A percentile compares a stretch with the other conserved stretches of the same genome.
Evolutionary conservation across 2,888 invertebrate species (phyloP).

Genomic region (Callyntrura guangdongensis): DNA sequence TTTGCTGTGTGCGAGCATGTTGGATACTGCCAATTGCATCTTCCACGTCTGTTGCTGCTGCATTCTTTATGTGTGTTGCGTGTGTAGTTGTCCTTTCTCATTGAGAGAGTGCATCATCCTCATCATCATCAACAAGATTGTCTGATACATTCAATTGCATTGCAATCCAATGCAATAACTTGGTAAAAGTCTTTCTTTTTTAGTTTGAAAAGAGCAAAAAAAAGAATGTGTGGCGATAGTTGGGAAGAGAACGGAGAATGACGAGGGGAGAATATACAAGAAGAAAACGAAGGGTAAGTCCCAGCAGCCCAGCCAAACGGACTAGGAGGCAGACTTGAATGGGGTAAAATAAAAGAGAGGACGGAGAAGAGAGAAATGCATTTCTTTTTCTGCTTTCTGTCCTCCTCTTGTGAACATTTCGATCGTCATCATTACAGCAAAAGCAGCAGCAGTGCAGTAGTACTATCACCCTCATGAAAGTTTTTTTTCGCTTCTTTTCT

Average conservation of each 20-base stretch:
- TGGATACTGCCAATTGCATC: conserved; percentile 58
- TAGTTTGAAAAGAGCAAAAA: conserved; percentile 14
- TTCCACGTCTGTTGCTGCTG: conserved; percentile 26
- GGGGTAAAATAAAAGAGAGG: conserved; percentile 43
- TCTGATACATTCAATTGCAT: conserved; percentile 23
- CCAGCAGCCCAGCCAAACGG: background rate
- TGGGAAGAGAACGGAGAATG: conserved; percentile 16
- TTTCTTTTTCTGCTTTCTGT: conserved; percentile 55
- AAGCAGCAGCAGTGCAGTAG: conserved; percentile 61
- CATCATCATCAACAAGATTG: conserved; percentile 18
- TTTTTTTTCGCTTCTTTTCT: conserved; percentile 53
- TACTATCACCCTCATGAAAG: conserved; percentile 57
- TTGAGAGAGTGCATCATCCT: conserved; percentile 36
- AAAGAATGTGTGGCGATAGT: background rate
- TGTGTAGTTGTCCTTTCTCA: conserved; percentile 30
- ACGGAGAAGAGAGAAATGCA: conserved; percentile 36
- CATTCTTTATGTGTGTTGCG: conserved; percentile 35
- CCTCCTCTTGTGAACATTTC: conserved; percentile 2
- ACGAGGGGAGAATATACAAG: conserved; percentile 48
- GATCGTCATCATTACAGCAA: conserved; percentile 1
- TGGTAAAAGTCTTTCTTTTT: conserved; percentile 58
- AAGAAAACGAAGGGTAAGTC: conserved; percentile 42
- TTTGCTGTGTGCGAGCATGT: conserved; percentile 5
- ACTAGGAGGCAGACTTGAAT: background rate
- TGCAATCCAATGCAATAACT: conserved; percentile 21